These are phyloP conservation scores for Drosophila watanabei DNA, from an alignment of 1,140 invertebrate genomes.

Conservation along the genomic window DNA sequence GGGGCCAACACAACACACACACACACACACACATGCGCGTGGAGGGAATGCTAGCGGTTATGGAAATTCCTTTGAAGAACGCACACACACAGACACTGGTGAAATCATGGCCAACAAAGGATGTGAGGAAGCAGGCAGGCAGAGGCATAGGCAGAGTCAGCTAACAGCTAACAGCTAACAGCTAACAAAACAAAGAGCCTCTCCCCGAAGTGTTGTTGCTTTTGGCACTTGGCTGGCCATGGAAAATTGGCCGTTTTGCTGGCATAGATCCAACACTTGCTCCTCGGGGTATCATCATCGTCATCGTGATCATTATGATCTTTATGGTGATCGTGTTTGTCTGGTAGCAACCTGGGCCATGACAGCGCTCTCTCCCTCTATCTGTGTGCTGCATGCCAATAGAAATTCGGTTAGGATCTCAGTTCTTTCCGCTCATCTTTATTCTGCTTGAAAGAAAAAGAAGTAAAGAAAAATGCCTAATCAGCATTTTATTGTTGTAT, in stretches of 20 bases:
- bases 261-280: conserved; percentile 67
- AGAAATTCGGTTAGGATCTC: conserved; percentile 51
- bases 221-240: conserved; percentile 58
- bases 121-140: conserved; percentile 54
- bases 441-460: conserved; percentile 29
- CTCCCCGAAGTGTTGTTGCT: conserved; percentile 56
- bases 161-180: conserved; percentile 9
- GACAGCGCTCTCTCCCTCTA: conserved; percentile 48
- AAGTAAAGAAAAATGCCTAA: conserved; percentile 48
- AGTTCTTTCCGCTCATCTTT: conserved; percentile 24
- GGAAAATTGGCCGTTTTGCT: conserved; percentile 70
- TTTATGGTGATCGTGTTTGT: conserved; percentile 29
- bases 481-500: conserved; percentile 62
- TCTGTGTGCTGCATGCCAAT: conserved; percentile 49
- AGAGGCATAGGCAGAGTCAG: not conserved
- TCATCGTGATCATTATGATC: conserved; percentile 33
- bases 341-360: conserved; percentile 55
- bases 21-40: conserved; percentile 35
- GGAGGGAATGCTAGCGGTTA: conserved; percentile 80
- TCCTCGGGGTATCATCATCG: conserved; percentile 53
- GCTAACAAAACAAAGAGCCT: conserved; percentile 55
- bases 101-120: conserved; percentile 28
- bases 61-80: conserved; percentile 79
- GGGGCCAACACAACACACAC: conserved; percentile 25
- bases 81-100: conserved; percentile 10